Conservation (phyloP, 1,140 invertebrate genomes). For the Formica exsecta region DNA sequence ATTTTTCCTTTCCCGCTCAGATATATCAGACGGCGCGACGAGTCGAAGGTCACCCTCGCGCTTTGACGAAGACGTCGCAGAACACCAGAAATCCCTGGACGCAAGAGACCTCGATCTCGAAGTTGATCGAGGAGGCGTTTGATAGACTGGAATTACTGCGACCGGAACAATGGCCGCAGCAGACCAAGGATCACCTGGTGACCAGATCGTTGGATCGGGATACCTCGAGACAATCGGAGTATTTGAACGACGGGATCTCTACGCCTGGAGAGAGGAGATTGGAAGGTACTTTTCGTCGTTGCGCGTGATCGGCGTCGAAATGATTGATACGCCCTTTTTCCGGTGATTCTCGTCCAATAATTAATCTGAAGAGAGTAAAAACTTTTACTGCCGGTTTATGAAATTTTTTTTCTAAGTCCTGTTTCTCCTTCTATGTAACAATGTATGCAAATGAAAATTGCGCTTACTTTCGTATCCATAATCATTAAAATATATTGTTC, state of each 20-base stretch:
- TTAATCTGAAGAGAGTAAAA: too few species aligned
- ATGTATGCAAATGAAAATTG: too few species aligned
- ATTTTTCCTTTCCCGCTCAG: background rate
- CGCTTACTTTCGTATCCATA: too few species aligned
- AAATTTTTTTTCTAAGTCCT: too few species aligned
- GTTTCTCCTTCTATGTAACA: too few species aligned
- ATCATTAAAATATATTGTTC: background rate
- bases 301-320: background rate
- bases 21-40: background rate
- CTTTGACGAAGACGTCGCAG: background rate
- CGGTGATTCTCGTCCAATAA: background rate
- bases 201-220: background rate
- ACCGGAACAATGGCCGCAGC: background rate
- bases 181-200: too few species aligned
- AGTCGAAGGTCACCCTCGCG: slow-evolving; percentile 1
- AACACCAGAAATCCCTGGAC: background rate
- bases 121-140: background rate
- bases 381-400: too few species aligned
- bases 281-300: slow-evolving; percentile 20
- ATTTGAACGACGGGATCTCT: background rate
- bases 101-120: background rate
- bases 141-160: background rate
- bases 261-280: background rate
- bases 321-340: background rate
- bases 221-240: background rate